Evolutionary conservation across 2,888 invertebrate species (phyloP).

Genomic region (Pollenia griseotomentosa): DNA sequence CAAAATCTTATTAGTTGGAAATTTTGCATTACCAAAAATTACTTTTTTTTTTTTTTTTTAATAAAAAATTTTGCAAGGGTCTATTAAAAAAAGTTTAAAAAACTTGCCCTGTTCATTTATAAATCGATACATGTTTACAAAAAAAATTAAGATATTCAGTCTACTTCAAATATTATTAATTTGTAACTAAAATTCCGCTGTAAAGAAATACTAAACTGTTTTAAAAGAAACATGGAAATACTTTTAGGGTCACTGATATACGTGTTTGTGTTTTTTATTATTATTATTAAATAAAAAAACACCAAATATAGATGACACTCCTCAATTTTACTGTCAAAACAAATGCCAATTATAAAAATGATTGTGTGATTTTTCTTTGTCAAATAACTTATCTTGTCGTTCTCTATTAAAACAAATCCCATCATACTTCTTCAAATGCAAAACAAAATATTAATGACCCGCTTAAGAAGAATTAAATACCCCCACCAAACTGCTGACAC

Average conservation of each 20-base stretch:
- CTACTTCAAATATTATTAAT: neutral
- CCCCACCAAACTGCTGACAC: neutral
- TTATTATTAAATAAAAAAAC: neutral
- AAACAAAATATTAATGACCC: constrained; percentile 30
- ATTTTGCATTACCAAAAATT: no score
- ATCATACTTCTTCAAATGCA: constrained; percentile 9
- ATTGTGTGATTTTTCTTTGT: neutral
- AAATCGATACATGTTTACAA: neutral
- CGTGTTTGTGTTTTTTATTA: neutral
- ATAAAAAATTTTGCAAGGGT: no score
- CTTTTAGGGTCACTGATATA: constrained; percentile 33
- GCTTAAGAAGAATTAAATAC: constrained; percentile 14
- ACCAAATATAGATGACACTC: constrained; percentile 9
- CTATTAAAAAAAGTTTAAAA: no score
- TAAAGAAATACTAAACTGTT: neutral
- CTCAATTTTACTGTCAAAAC: constrained; percentile 18
- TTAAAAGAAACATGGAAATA: constrained; percentile 16
- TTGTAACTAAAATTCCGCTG: constrained; percentile 2
- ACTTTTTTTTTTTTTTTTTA: no score
- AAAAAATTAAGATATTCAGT: no score
- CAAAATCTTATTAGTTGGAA: no score
- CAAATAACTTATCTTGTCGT: neutral
- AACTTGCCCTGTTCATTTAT: neutral
- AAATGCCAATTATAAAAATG: constrained; percentile 12
- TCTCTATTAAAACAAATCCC: constrained; percentile 19